Percentiles rank a stretch among this genome's conserved stretches.
Evolutionary conservation across 1,140 invertebrate species (phyloP).

Genomic region (Phortica variegata): DNA sequence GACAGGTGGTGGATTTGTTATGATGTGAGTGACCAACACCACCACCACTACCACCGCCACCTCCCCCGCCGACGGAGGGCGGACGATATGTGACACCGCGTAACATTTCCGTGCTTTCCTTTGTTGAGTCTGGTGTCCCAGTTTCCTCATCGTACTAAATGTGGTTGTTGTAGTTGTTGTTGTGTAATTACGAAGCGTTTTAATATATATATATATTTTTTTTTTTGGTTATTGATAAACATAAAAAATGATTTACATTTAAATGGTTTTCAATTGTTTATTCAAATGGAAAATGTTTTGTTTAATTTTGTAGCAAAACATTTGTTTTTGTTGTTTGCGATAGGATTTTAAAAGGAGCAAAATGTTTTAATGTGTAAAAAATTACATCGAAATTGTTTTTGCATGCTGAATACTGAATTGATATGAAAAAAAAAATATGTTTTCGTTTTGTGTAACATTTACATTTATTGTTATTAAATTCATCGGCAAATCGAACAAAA

Average conservation of each 20-base stretch:
- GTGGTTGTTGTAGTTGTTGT: constrained; percentile 16
- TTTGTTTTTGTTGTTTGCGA: too few relatives aligned
- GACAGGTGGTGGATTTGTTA: constrained; percentile 59
- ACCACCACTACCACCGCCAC: constrained; percentile 35
- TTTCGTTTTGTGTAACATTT: too few relatives aligned
- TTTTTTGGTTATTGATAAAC: constrained; percentile 48
- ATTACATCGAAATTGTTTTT: too few relatives aligned
- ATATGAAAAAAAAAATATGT: too few relatives aligned
- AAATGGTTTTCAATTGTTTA: constrained; percentile 54
- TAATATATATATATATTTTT: constrained; percentile 42
- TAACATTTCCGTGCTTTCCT: constrained; percentile 55
- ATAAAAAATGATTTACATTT: constrained; percentile 53
- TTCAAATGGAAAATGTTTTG: too few relatives aligned
- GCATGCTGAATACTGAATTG: too few relatives aligned
- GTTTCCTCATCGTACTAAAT: constrained; percentile 58
- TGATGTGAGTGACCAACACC: constrained; percentile 32
- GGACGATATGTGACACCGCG: constrained; percentile 59
- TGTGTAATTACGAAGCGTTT: constrained; percentile 12
- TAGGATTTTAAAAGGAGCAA: not conserved
- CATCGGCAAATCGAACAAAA: too few relatives aligned
- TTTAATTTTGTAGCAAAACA: too few relatives aligned
- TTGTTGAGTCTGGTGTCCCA: constrained; percentile 59
- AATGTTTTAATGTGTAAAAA: too few relatives aligned
- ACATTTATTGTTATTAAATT: too few relatives aligned
- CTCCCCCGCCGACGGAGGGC: constrained; percentile 57